These are phyloP conservation scores for Cercopithecus mona DNA, from an alignment of 2,113 vertebrate species.

Conservation along the genomic window DNA sequence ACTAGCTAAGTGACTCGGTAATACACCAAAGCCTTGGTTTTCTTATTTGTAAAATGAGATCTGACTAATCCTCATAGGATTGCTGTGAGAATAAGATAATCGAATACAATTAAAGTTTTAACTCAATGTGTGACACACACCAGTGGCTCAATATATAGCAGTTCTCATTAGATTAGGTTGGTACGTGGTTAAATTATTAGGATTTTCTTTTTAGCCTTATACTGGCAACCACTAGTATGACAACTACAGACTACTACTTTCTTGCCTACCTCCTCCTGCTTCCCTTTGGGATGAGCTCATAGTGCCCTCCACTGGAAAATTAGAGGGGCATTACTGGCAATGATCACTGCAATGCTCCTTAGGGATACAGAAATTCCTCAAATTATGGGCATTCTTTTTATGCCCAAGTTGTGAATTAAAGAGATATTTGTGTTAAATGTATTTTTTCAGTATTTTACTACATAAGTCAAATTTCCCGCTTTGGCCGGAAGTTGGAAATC, in stretches of 20 bases:
- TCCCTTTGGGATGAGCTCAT: background rate
- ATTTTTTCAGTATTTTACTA: background rate
- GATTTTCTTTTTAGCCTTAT: background rate
- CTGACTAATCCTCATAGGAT: background rate
- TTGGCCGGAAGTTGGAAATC: background rate
- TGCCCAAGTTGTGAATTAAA: background rate
- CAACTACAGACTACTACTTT: background rate
- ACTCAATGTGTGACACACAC: background rate
- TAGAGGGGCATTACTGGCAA: fast-evolving
- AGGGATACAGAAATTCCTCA: background rate
- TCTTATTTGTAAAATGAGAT: background rate
- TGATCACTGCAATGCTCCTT: fast-evolving
- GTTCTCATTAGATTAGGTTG: background rate
- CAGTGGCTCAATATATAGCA: too few relatives aligned
- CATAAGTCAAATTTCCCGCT: background rate
- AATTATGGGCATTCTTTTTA: background rate
- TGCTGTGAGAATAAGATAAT: background rate
- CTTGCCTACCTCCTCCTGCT: background rate
- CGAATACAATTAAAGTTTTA: background rate
- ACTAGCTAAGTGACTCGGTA: background rate
- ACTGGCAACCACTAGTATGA: background rate
- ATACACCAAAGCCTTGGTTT: background rate
- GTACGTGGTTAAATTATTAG: too few relatives aligned
- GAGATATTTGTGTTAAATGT: background rate
- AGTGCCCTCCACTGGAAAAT: background rate